Conservation (phyloP, 2,888 invertebrate genomes). For the Protophormia terraenovae region DNA sequence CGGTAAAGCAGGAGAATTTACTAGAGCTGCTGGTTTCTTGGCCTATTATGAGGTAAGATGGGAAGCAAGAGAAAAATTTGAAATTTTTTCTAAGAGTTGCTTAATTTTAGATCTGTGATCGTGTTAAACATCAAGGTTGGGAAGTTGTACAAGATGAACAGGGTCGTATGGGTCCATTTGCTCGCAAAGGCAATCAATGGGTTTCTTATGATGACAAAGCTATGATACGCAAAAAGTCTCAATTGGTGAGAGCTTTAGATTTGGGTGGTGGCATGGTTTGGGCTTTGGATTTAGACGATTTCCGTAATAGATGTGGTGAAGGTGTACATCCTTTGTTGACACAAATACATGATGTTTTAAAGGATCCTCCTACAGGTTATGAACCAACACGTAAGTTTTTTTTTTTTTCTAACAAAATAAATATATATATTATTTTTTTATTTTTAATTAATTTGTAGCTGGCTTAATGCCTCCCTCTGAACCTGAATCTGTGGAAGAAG, state of each 20-base stretch:
- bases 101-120: constrained; percentile 88
- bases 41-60: constrained; percentile 90
- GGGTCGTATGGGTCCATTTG: constrained; percentile 92
- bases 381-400: constrained; percentile 76
- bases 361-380: constrained; percentile 80
- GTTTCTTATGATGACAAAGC: constrained; percentile 93
- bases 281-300: constrained; percentile 95
- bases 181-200: constrained; percentile 94
- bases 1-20: constrained; percentile 92
- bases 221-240: constrained; percentile 90
- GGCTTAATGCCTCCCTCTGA: constrained; percentile 68
- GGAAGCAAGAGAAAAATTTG: background rate
- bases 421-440: background rate
- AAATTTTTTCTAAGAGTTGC: background rate
- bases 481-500: constrained; percentile 73
- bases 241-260: constrained; percentile 88
- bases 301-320: constrained; percentile 89
- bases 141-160: constrained; percentile 89
- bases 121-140: constrained; percentile 89
- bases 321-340: constrained; percentile 91
- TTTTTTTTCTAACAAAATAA: background rate
- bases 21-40: constrained; percentile 91
- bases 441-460: no score
- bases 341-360: constrained; percentile 88
- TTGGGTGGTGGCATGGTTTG: constrained; percentile 95